A percentile compares a stretch with the other conserved stretches of the same genome.
Conservation (phyloP, 2,797 vertebrate genomes). For the Varecia variegata region DNA sequence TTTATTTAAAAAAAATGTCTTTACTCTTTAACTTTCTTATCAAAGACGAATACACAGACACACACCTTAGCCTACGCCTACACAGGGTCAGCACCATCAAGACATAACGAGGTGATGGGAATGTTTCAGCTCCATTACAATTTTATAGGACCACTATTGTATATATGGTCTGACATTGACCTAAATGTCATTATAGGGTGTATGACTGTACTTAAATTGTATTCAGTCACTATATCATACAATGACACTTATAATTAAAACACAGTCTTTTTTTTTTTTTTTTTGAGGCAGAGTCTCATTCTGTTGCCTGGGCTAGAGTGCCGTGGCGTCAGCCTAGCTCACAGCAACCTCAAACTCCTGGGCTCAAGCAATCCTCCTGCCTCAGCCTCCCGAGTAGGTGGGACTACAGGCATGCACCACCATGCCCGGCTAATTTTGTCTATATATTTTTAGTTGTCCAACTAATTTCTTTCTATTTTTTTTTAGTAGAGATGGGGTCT, state of each 20-base stretch:
- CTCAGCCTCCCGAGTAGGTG: no score
- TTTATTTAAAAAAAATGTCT: not conserved
- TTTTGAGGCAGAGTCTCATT: no score
- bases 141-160: not conserved
- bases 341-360: no score
- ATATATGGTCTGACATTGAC: not conserved
- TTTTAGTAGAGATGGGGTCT: no score
- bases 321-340: no score
- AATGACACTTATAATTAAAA: conserved; percentile 6
- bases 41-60: not conserved
- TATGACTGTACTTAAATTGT: not conserved
- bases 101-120: not conserved
- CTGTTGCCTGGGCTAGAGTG: no score
- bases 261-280: not conserved
- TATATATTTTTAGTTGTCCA: no score
- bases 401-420: no score
- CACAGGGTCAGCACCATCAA: not conserved
- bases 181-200: not conserved
- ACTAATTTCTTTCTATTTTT: no score
- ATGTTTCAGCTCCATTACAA: not conserved
- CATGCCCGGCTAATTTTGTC: no score
- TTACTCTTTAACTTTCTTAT: not conserved
- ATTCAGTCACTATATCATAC: not conserved
- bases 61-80: not conserved
- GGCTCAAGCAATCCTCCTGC: no score